Evolutionary conservation across 2,113 vertebrate species (phyloP), one percentile per base, ranked within the genome.

Genomic region (Sebastes schlegelii): DNA sequence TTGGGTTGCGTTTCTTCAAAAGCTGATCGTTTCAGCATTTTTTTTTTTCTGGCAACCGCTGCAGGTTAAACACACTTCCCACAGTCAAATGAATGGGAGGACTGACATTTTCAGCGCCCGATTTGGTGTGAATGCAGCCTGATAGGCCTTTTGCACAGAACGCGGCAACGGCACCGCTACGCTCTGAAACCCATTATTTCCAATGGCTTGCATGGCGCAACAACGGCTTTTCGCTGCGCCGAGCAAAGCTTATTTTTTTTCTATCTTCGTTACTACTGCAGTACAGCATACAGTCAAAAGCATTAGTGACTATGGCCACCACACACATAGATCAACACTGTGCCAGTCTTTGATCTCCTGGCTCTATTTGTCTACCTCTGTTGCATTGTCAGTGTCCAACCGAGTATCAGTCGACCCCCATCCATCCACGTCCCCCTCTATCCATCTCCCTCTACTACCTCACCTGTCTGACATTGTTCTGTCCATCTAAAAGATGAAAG

Each of bases 401-500:
- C 1, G 66, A 74, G 75, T 74, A 48, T 87, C 70, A 54, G 60
- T 76, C 72, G 11, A 72, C 71, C 69, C 34, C 67, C 74, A 64
- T 91, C 84, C 77, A 21, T 80, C 74, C 65, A 63, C 16, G 19
- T 42, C 17, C 61, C 60, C 78, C 57, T 71, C 74, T 42, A 52
- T 62, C 57, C 42, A 72, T 80, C 76, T 67, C 45, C 61, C 77
- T 49, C 73, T 84, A 11, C 80, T 54, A 4, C 79, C 66, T 91
- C 94, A 95, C 92, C 93, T 93, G 95, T 91, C 79, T 82, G 77
- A 6, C 74, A 67, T 79, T 61, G 85, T 77, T 71, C 83, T 73
- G 69, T 71, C 80, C 63, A 42, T 83, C 79, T 73, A 9, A 76
- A 67, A 93, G 93, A 95, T 91, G 89, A 95, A 94, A 93, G 93